phyloP scores from a whole-genome alignment of 2,797 vertebrate genomes.

The Acanthornis magna region DNA sequence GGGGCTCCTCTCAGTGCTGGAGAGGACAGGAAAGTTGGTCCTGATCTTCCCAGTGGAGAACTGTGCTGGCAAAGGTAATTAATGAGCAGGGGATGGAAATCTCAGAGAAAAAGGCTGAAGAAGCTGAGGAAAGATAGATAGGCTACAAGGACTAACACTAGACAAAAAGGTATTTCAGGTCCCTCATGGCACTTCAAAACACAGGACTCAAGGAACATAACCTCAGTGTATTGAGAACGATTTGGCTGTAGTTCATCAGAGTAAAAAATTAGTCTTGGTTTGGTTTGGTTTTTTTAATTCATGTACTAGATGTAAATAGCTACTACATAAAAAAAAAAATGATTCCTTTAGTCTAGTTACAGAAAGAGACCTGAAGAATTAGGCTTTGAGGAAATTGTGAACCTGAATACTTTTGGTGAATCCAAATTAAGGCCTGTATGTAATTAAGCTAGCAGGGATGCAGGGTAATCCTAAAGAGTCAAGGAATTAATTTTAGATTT shows the following conservation, averaged over 20 bases:
- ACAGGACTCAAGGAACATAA: not conserved
- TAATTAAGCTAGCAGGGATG: not conserved
- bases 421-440: not conserved
- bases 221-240: not conserved
- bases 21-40: not conserved
- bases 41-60: not conserved
- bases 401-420: not conserved
- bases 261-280: not conserved
- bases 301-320: not conserved
- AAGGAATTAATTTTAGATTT: conserved; percentile 4
- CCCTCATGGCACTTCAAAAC: not conserved
- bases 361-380: not conserved
- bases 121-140: not conserved
- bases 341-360: not conserved
- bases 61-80: not conserved
- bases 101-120: not conserved
- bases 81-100: not conserved
- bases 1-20: not conserved
- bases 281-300: not conserved
- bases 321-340: not conserved
- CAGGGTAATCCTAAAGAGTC: not conserved
- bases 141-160: not conserved
- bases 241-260: not conserved
- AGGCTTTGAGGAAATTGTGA: not conserved
- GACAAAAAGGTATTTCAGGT: not conserved